phyloP scores from a whole-genome alignment of 2,113 vertebrate genomes.

The Morphnarchus princeps region DNA sequence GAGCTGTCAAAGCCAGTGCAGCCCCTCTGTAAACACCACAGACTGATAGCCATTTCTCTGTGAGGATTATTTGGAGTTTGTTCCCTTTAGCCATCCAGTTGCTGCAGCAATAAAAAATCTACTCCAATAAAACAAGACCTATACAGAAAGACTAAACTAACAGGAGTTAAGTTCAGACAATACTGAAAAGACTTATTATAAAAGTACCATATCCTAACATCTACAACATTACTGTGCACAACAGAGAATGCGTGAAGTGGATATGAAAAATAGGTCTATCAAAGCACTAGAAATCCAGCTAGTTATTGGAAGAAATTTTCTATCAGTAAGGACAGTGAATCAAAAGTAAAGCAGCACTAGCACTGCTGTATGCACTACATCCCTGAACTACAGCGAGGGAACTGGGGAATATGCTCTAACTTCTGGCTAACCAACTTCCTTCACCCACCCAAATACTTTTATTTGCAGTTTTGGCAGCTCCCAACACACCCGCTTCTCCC shows the following conservation, averaged over 20 bases:
- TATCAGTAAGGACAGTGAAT: not conserved
- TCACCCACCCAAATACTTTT: not conserved
- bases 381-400: fast-evolving
- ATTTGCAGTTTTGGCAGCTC: not conserved
- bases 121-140: not conserved
- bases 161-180: not conserved
- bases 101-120: not conserved
- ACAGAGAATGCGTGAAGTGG: fast-evolving
- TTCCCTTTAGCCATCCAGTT: not conserved
- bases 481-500: not conserved
- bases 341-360: not conserved
- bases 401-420: not conserved
- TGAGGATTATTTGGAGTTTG: not conserved
- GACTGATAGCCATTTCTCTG: not conserved
- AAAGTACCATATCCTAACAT: not conserved
- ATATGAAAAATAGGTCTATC: not conserved
- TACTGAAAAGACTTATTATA: not conserved
- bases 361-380: fast-evolving
- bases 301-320: not conserved
- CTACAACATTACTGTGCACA: not conserved
- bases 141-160: not conserved
- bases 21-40: not conserved
- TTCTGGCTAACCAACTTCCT: not conserved
- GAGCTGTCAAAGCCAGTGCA: not conserved
- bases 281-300: not conserved